These are phyloP conservation scores for Spialia ferax DNA, from an alignment of 2,888 invertebrate species.

Conservation along the genomic window DNA sequence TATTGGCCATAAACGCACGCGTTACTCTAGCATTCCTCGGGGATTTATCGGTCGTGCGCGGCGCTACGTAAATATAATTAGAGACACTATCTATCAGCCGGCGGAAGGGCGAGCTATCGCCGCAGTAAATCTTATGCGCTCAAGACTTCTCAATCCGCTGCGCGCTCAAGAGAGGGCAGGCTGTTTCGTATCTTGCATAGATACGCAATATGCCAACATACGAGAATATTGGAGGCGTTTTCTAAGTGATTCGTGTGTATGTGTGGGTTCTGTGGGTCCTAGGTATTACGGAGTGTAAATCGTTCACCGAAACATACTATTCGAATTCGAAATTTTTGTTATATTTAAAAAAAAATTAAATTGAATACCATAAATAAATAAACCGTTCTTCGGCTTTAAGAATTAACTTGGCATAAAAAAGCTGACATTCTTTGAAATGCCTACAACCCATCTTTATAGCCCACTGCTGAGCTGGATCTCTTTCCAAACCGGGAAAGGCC, in stretches of 20 bases:
- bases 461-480: too few species aligned
- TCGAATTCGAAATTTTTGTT: not conserved
- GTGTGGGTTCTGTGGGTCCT: too few species aligned
- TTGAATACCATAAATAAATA: too few species aligned
- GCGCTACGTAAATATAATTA: constrained; percentile 84
- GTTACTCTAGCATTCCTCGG: constrained; percentile 75
- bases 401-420: too few species aligned
- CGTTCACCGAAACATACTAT: not conserved
- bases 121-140: constrained; percentile 75
- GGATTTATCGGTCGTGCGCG: constrained; percentile 78
- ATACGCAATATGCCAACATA: too few species aligned
- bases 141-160: constrained; percentile 80
- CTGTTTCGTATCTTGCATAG: constrained; percentile 8
- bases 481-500: too few species aligned
- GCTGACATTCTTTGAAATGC: too few species aligned
- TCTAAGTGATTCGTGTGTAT: constrained; percentile 6
- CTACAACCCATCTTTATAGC: too few species aligned
- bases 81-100: constrained; percentile 83
- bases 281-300: not conserved
- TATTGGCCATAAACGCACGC: constrained; percentile 67
- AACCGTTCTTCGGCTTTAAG: too few species aligned
- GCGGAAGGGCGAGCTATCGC: constrained; percentile 81
- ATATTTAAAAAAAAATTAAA: too few species aligned
- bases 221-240: too few species aligned
- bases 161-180: constrained; percentile 36